Conservation (phyloP, 2,113 vertebrate genomes). For the Herpailurus yagouaroundi region DNA sequence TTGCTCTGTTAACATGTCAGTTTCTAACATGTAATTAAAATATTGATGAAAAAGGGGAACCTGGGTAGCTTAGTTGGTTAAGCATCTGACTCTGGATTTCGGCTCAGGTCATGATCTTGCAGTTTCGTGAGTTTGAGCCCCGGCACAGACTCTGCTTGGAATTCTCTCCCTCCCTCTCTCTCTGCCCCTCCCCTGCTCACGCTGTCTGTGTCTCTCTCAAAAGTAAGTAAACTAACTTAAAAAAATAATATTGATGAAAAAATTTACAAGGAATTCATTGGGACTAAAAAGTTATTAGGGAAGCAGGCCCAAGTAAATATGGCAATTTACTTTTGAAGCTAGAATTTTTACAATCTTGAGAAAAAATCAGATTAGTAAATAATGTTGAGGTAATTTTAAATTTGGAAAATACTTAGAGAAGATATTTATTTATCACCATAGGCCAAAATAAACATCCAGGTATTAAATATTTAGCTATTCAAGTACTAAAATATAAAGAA, state of each 20-base stretch:
- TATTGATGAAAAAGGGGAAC: neutral
- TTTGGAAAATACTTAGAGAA: neutral
- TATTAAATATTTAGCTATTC: neutral
- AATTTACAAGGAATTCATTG: neutral
- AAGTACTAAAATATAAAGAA: neutral
- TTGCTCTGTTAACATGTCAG: neutral
- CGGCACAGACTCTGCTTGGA: no score
- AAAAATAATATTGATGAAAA: neutral
- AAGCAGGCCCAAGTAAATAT: neutral
- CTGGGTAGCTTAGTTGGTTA: no score
- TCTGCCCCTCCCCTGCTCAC: no score
- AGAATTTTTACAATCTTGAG: neutral
- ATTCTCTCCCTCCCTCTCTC: no score
- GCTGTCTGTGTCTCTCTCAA: no score
- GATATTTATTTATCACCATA: neutral
- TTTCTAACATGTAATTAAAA: constrained; percentile 15
- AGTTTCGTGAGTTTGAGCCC: no score
- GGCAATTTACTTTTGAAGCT: neutral
- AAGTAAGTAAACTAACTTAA: no score
- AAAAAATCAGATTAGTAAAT: neutral
- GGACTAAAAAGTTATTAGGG: neutral
- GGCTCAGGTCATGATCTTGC: no score
- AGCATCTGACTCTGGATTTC: no score
- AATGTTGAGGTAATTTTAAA: neutral
- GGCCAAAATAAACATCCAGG: neutral